Evolutionary conservation across 2,113 vertebrate species (phyloP).

Genomic region (Hemiscyllium ocellatum): DNA sequence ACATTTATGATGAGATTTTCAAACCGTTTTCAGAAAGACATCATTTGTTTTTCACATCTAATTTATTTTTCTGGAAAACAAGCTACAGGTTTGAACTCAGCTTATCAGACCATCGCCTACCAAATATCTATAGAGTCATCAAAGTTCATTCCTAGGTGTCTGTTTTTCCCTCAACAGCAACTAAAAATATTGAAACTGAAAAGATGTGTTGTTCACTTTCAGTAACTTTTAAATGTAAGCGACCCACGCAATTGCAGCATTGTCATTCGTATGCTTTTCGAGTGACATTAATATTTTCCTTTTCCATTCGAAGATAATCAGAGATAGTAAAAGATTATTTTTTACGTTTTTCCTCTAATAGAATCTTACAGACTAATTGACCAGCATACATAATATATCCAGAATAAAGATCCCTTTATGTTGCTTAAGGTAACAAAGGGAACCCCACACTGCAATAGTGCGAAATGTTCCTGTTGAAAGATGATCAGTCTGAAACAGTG

Average conservation of each 20-base stretch:
- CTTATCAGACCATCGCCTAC: background rate
- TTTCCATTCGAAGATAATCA: background rate
- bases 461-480: background rate
- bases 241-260: background rate
- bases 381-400: background rate
- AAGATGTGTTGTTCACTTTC: background rate
- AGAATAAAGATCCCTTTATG: background rate
- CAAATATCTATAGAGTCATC: background rate
- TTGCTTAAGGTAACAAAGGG: background rate
- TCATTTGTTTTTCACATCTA: background rate
- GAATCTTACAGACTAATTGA: background rate
- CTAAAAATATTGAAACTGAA: slow-evolving; percentile 20
- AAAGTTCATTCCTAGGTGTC: background rate
- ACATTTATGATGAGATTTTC: background rate
- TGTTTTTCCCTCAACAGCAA: background rate
- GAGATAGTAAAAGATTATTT: background rate
- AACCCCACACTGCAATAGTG: background rate
- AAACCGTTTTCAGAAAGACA: background rate
- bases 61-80: background rate
- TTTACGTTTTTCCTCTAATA: background rate
- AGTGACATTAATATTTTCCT: background rate
- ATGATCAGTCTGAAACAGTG: background rate
- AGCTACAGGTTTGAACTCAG: background rate
- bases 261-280: background rate
- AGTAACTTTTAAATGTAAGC: background rate